Base-by-base conservation (phyloP, 2,113 vertebrate genomes). In the Suncus etruscus region DNA sequence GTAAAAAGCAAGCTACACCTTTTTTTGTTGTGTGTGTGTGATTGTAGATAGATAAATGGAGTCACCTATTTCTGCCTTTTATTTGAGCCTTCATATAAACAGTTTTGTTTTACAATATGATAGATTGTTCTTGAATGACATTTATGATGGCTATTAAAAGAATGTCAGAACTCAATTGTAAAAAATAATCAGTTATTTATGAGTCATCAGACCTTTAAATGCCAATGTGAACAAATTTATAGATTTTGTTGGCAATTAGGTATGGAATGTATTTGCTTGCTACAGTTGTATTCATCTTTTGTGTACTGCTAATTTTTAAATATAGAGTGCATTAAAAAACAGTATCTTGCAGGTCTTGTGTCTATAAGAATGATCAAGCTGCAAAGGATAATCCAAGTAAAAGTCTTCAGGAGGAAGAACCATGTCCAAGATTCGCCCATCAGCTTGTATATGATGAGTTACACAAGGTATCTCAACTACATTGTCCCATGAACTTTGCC, bases 281-380 rank as follows among this genome's bases (percentile, higher is more conserved):
- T 92, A 18, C 15, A 32, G 7, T 77, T 94, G 2, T 58, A 58
- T 87, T 79, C 69, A 69, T n/a, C 54, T 29, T 89, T 32, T 90
- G 32, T 81, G 1, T 86, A 16, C 39, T 85, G 14, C 80, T 94
- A 10, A 75, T 66, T 63, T 89, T 93, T 18, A 77, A 1, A 50
- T 11, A n/a, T 77, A 87, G 75, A 87, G 22, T 89, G 20, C 63
- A 91, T 91, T 61, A 81, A 81, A 92, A 94, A 51, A 20, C 91
- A 74, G 18, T 78, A 6, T 93, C 31, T 97, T 98, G 25, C 96
- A 99, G 99, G 99, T 99, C 99, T 20, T 99, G 99, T 89, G 99
- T 99, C 51, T 99, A 99, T 95, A 99, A 99, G 97, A 99, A 99
- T 45, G 99, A 99, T 94, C 99, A 99, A 95, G 98, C 98, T 24